Evolutionary conservation across 2,113 vertebrate genomes (phyloP).

Genomic region (Emydura subglobosa): DNA sequence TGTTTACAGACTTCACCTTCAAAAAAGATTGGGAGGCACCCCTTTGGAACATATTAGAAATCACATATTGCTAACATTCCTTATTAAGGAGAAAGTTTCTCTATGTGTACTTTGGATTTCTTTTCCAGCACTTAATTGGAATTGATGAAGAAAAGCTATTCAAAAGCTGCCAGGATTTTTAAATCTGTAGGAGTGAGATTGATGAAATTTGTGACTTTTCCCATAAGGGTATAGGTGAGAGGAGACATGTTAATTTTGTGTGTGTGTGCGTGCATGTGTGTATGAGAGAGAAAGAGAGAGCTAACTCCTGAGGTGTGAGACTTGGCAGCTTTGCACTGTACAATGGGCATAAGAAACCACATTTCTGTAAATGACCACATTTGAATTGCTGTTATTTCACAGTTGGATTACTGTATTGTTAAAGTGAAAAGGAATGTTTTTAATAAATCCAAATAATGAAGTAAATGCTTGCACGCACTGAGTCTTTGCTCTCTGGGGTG

Average conservation of each 20-base stretch:
- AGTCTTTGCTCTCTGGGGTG: conserved; percentile 60
- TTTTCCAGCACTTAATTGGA: conserved; percentile 79
- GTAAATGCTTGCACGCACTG: conserved; percentile 61
- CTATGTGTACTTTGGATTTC: conserved; percentile 75
- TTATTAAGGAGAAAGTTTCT: conserved; percentile 71
- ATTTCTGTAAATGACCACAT: conserved; percentile 67
- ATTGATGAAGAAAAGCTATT: conserved; percentile 78
- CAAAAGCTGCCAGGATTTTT: conserved; percentile 76
- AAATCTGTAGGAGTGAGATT: conserved; percentile 68
- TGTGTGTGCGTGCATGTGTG: conserved; percentile 17
- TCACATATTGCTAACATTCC: conserved; percentile 69
- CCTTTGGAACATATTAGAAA: conserved; percentile 70
- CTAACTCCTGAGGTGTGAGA: conserved; percentile 69
- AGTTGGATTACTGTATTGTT: conserved; percentile 70
- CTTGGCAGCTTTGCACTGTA: conserved; percentile 67
- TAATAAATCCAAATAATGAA: conserved; percentile 77
- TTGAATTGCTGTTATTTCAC: conserved; percentile 68
- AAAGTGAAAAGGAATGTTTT: conserved; percentile 76
- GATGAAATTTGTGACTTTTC: conserved; percentile 71
- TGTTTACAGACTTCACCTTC: conserved; percentile 39
- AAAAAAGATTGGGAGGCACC: conserved; percentile 36
- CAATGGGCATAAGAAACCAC: conserved; percentile 67
- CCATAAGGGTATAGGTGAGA: conserved; percentile 71
- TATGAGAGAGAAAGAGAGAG: conserved; percentile 24
- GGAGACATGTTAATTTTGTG: conserved; percentile 68